Evolutionary conservation across 2,113 vertebrate genomes (phyloP).

Genomic region (Coptodon rendalli): DNA sequence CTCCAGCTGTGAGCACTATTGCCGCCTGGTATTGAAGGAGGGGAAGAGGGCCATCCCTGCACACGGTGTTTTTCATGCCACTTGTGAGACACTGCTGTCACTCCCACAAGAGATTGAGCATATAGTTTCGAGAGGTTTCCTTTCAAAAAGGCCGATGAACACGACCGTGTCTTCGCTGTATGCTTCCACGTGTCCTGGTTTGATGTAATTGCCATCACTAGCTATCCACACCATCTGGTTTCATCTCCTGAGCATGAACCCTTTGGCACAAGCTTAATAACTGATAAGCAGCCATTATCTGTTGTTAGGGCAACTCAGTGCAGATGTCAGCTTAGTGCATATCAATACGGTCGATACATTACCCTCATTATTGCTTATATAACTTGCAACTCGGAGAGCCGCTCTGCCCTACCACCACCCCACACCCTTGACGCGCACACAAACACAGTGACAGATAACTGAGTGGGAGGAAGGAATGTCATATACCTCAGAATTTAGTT

Average conservation of each 20-base stretch:
- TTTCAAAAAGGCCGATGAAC: conserved; percentile 7
- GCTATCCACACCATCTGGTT: conserved; percentile 45
- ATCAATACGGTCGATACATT: conserved; percentile 35
- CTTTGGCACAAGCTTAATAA: conserved; percentile 16
- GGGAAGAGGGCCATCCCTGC: conserved; percentile 10
- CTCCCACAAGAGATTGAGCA: neutral
- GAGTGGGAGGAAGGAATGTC: conserved; percentile 51
- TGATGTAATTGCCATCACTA: conserved; percentile 28
- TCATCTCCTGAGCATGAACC: conserved; percentile 11
- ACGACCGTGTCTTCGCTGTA: neutral
- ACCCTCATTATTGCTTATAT: conserved; percentile 31
- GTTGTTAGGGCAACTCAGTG: neutral
- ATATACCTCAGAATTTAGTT: conserved; percentile 49
- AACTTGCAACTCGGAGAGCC: conserved; percentile 1
- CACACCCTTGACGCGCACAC: neutral
- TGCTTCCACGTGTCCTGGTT: conserved; percentile 20
- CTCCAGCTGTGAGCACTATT: conserved; percentile 62
- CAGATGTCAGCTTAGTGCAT: conserved; percentile 36
- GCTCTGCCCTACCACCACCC: neutral
- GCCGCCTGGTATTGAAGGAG: conserved; percentile 19
- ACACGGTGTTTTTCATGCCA: neutral
- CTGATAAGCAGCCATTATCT: conserved; percentile 18
- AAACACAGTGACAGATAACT: conserved; percentile 2
- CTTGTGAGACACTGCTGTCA: conserved; percentile 22
- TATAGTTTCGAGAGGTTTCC: conserved; percentile 16